These are phyloP conservation scores for Esox lucius DNA, from an alignment of 2,797 vertebrate genomes.

Conservation along the genomic window DNA sequence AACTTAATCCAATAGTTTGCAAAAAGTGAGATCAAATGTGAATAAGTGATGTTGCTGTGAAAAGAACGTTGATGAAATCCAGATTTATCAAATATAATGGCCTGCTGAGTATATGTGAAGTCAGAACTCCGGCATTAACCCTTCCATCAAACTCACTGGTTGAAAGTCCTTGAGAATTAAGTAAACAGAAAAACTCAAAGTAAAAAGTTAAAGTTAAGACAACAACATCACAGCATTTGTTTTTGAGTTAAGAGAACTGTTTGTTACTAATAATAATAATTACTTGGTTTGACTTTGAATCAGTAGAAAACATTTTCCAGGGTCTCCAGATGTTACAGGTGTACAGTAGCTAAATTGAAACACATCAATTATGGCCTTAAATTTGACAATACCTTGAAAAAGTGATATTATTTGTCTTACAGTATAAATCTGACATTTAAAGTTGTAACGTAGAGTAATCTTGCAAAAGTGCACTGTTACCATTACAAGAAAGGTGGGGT, in stretches of 20 bases:
- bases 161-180: slow-evolving; percentile 7
- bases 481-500: too few species aligned
- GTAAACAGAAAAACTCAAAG: background rate
- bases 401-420: too few species aligned
- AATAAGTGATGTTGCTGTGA: background rate
- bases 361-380: too few species aligned
- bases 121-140: slow-evolving; percentile 5
- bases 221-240: background rate
- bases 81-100: slow-evolving; percentile 1
- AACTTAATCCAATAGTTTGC: background rate
- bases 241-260: background rate
- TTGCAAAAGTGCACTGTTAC: too few species aligned
- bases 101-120: slow-evolving; percentile 1
- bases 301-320: too few species aligned
- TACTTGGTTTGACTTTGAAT: background rate
- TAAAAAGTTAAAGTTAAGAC: background rate
- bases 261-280: background rate
- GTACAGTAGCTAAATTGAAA: too few species aligned
- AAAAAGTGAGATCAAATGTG: background rate
- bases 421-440: too few species aligned
- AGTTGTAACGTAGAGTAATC: too few species aligned
- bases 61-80: background rate
- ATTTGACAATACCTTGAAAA: too few species aligned
- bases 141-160: slow-evolving; percentile 14
- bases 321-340: too few species aligned